Percentiles rank a stretch among this genome's conserved stretches.
phyloP scores from a whole-genome alignment of 2,888 invertebrate species.

The Amblyjoppa proteus region DNA sequence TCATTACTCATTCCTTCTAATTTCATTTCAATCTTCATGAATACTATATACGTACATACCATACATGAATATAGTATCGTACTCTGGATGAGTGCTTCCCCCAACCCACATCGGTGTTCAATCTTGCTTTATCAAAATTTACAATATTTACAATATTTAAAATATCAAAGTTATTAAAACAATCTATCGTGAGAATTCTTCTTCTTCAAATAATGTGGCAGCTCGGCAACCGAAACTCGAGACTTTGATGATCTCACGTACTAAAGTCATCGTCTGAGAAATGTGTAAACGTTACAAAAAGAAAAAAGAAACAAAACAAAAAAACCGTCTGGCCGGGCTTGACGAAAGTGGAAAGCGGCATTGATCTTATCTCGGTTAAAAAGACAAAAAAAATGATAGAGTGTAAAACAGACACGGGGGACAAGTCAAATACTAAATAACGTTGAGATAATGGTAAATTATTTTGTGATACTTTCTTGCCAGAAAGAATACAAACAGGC shows the following conservation, averaged over 20 bases:
- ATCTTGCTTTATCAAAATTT: constrained; percentile 34
- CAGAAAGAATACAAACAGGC: constrained; percentile 84
- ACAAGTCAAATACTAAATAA: constrained; percentile 81
- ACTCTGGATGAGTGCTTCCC: constrained; percentile 33
- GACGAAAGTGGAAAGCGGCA: constrained; percentile 44
- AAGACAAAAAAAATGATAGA: constrained; percentile 48
- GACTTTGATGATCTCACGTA: constrained; percentile 50
- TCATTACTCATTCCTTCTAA: constrained; percentile 9
- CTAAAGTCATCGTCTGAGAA: constrained; percentile 60
- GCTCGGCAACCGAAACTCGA: constrained; percentile 49
- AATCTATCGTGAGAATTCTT: constrained; percentile 45
- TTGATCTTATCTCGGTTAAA: constrained; percentile 56
- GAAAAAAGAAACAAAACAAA: constrained; percentile 48
- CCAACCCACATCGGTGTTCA: constrained; percentile 30
- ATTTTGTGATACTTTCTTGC: constrained; percentile 85
- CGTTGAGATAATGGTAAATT: constrained; percentile 83
- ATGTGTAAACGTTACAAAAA: constrained; percentile 15
- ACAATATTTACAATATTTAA: constrained; percentile 15
- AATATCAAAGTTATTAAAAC: constrained; percentile 26
- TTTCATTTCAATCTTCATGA: constrained; percentile 1
- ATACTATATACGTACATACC: neutral
- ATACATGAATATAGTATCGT: constrained; percentile 6
- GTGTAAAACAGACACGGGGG: constrained; percentile 63
- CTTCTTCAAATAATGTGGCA: constrained; percentile 51
- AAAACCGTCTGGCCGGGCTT: constrained; percentile 44